phyloP scores from a whole-genome alignment of 1,140 invertebrate species.

The Trichoplusia ni region DNA sequence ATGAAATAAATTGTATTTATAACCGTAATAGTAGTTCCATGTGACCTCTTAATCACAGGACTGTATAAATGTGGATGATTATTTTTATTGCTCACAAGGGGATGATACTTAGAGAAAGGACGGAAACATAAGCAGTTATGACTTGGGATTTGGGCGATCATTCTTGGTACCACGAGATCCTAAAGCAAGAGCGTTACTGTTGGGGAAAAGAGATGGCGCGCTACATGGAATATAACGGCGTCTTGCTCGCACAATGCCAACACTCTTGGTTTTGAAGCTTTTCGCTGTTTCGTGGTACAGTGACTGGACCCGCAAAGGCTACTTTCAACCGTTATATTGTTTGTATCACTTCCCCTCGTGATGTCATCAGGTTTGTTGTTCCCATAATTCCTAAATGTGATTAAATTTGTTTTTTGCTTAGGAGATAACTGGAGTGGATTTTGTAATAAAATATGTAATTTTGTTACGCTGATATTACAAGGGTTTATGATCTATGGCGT shows the following conservation, averaged over 20 bases:
- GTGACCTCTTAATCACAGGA: neutral
- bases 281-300: too few relatives aligned
- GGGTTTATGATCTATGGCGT: too few relatives aligned
- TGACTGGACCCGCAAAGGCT: too few relatives aligned
- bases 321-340: neutral
- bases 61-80: constrained; percentile 13
- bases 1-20: too few relatives aligned
- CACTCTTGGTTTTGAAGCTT: too few relatives aligned
- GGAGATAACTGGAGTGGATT: neutral
- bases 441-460: neutral
- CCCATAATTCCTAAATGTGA: neutral
- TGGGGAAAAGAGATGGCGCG: too few relatives aligned
- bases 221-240: too few relatives aligned
- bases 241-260: too few relatives aligned
- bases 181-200: too few relatives aligned
- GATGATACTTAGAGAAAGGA: constrained; percentile 3
- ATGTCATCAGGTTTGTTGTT: neutral
- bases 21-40: too few relatives aligned
- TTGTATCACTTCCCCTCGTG: constrained; percentile 2
- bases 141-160: constrained; percentile 5
- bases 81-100: constrained; percentile 7
- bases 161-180: too few relatives aligned
- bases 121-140: constrained; percentile 19
- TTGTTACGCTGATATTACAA: too few relatives aligned
- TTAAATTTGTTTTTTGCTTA: neutral